Conservation (phyloP, 2,113 vertebrate genomes). For the Bos indicus region DNA sequence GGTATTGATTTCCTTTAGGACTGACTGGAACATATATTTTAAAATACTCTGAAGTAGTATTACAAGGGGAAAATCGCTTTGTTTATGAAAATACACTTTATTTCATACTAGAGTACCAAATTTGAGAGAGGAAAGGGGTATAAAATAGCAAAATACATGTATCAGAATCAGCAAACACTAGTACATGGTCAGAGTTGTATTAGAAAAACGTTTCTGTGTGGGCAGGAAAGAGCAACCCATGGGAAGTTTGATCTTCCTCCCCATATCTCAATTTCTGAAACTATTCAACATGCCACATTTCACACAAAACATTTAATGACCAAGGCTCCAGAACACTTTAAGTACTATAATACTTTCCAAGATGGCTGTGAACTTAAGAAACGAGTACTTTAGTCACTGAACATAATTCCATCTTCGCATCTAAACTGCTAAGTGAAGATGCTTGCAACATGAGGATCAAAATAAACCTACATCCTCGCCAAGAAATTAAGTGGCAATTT, state of each 20-base stretch:
- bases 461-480: background rate
- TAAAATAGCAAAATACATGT: background rate
- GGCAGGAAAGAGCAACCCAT: background rate
- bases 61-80: background rate
- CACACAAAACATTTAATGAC: background rate
- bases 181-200: background rate
- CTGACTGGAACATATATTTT: background rate
- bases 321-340: background rate
- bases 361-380: background rate
- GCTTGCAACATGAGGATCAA: background rate
- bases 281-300: background rate
- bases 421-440: background rate
- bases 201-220: background rate
- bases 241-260: background rate
- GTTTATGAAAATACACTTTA: background rate
- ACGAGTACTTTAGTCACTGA: background rate
- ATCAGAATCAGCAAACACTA: background rate
- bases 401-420: background rate
- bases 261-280: background rate
- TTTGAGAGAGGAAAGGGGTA: background rate
- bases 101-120: background rate
- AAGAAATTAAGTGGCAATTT: background rate
- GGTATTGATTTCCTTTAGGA: background rate
- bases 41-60: background rate
- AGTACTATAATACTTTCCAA: background rate